phyloP scores from a whole-genome alignment of 1,140 invertebrate species.

The Aphaenogaster rudis region DNA sequence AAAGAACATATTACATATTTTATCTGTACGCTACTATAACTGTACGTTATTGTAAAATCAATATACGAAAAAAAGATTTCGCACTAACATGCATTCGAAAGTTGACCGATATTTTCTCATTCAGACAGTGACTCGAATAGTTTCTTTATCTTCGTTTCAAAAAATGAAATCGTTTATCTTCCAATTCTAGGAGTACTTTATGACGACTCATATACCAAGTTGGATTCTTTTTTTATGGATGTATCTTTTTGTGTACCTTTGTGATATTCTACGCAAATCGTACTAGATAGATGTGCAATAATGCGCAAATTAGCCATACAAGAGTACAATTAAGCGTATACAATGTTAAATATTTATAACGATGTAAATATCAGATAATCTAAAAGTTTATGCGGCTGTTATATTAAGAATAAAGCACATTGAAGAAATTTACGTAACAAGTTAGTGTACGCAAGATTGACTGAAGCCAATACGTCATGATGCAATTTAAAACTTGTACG shows the following conservation, averaged over 20 bases:
- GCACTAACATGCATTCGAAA: neutral
- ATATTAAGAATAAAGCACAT: too few relatives aligned
- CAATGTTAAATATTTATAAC: neutral
- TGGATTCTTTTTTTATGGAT: constrained; percentile 6
- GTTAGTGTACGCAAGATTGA: too few relatives aligned
- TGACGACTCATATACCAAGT: neutral
- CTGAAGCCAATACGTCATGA: too few relatives aligned
- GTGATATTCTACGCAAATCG: neutral
- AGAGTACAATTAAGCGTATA: neutral
- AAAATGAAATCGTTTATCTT: neutral
- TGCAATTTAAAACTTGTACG: neutral
- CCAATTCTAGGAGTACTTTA: neutral
- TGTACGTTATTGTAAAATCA: neutral
- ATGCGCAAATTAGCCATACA: neutral
- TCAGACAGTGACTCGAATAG: neutral
- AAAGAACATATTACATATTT: too few relatives aligned
- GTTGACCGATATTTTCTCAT: constrained; percentile 30
- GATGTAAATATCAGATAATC: neutral
- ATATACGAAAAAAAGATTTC: neutral
- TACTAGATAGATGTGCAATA: neutral
- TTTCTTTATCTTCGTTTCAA: neutral
- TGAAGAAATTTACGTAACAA: too few relatives aligned
- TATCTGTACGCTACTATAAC: too few relatives aligned
- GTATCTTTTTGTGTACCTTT: neutral
- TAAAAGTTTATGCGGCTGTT: neutral